These are phyloP conservation scores for Poeciliopsis paucimaculata DNA, from an alignment of 2,797 vertebrate species.

Conservation along the genomic window DNA sequence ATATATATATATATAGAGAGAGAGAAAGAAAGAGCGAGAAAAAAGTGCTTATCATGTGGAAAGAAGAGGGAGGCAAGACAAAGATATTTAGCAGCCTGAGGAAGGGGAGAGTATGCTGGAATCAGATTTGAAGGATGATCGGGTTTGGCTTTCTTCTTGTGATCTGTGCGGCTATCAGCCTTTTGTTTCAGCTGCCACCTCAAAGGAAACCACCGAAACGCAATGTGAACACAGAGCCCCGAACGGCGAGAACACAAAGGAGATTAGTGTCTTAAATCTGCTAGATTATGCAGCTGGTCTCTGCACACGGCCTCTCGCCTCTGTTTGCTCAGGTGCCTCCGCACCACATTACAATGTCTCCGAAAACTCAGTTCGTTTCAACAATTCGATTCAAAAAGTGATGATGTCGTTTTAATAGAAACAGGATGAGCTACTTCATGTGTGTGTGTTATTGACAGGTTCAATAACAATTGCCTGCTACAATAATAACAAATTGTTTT, in stretches of 20 bases:
- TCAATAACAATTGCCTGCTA: no score
- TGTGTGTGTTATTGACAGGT: background rate
- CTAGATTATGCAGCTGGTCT: slow-evolving; percentile 39
- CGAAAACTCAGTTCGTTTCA: background rate
- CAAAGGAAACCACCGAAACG: slow-evolving; percentile 57
- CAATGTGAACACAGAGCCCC: slow-evolving; percentile 41
- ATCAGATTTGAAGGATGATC: slow-evolving; percentile 62
- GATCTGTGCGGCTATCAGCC: slow-evolving; percentile 53
- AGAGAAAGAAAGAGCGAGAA: slow-evolving; percentile 17
- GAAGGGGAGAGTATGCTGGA: slow-evolving; percentile 30
- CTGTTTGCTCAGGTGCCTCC: background rate
- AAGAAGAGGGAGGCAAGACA: slow-evolving; percentile 11
- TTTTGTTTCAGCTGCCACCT: slow-evolving; percentile 55
- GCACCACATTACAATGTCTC: background rate
- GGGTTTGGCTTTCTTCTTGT: slow-evolving; percentile 60
- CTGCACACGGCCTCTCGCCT: slow-evolving; percentile 1
- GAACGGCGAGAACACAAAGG: slow-evolving; percentile 30
- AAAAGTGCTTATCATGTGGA: slow-evolving; percentile 52
- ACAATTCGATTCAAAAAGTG: background rate
- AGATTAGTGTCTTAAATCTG: slow-evolving; percentile 39
- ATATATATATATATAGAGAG: no score
- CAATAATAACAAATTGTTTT: background rate
- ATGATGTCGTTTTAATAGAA: background rate
- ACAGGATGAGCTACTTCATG: background rate
- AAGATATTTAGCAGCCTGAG: slow-evolving; percentile 29